Evolutionary conservation across 2,888 invertebrate species (phyloP), one percentile per base, ranked within the genome.

Genomic region (Drymonia ruficornis): DNA sequence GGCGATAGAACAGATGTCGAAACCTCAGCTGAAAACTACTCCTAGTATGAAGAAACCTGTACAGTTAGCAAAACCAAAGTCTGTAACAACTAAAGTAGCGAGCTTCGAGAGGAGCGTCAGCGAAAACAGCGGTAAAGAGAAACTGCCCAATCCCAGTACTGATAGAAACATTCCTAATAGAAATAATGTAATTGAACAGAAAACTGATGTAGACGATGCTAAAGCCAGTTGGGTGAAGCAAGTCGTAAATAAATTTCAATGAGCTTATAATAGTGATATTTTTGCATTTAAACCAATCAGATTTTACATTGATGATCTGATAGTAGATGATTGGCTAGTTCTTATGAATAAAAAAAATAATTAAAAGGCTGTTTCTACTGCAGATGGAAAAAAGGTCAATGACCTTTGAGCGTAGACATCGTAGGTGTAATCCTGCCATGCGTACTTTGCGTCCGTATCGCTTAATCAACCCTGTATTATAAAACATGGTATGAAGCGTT

Each of bases 181-280:
- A 46, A 76, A 67, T 63, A 72, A 57, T 52, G 69, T 76, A 65
- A 67, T 61, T 59, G 83, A 80, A 59, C 65, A 67, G 61, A 78
- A 71, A 66, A 19, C 56, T 42, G 72, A 71, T 28, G 75, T 83
- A 47, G 74, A 76, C 8, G 89, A 90, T 55, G 78, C 86, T 5
- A 94, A 94, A 85, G 95, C 94, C 31, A 93, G 93, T 70, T 96
- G 96, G 96, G 96, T 96, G 0, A 95, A 95, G 74, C 95, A 96
- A 72, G 95, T 96, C 72, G 95, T 96, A 13, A 95, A 95, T 67
- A 94, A 95, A 89, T 94, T 96, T 76, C 96, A 96, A 93, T 95
- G 78, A 89, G 72, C 70, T 81, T 78, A 67, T 48, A 59, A 34
- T 50, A 73, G 79, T 83, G 81, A 79, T 81, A 78, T 61, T 65